These are phyloP conservation scores for Nycticorax nycticorax DNA, from an alignment of 2,113 vertebrate species.

Conservation along the genomic window DNA sequence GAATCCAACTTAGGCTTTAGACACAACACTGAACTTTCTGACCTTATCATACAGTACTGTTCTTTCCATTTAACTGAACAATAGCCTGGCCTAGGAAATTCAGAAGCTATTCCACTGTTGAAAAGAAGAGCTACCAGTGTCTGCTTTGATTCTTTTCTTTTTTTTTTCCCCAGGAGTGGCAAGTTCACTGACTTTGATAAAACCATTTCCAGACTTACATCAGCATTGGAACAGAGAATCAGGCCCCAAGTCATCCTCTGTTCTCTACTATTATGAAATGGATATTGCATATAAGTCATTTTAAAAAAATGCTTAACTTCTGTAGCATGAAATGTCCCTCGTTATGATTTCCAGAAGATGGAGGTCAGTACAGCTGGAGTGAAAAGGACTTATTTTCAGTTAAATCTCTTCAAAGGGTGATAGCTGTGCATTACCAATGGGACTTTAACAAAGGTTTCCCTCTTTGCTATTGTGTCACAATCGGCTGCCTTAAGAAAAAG, in stretches of 20 bases:
- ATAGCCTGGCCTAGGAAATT: neutral
- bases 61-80: neutral
- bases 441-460: conserved; percentile 24
- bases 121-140: neutral
- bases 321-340: neutral
- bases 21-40: neutral
- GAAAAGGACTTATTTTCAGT: conserved; percentile 33
- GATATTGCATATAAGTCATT: conserved; percentile 16
- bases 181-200: conserved; percentile 15
- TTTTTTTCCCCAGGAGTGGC: neutral
- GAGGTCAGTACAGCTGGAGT: neutral
- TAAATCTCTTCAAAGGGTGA: conserved; percentile 30
- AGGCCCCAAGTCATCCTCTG: neutral
- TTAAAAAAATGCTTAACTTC: conserved; percentile 31
- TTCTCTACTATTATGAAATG: neutral
- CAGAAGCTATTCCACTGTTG: neutral
- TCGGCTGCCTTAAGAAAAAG: neutral
- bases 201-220: neutral
- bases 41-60: neutral
- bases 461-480: neutral
- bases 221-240: neutral
- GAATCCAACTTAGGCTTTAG: neutral
- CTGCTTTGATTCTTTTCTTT: neutral
- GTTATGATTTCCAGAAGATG: neutral
- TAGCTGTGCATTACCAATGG: neutral